A percentile compares a stretch with the other conserved stretches of the same genome.
phyloP scores from a whole-genome alignment of 2,888 invertebrate genomes.

The Meliscaeva auricollis region DNA sequence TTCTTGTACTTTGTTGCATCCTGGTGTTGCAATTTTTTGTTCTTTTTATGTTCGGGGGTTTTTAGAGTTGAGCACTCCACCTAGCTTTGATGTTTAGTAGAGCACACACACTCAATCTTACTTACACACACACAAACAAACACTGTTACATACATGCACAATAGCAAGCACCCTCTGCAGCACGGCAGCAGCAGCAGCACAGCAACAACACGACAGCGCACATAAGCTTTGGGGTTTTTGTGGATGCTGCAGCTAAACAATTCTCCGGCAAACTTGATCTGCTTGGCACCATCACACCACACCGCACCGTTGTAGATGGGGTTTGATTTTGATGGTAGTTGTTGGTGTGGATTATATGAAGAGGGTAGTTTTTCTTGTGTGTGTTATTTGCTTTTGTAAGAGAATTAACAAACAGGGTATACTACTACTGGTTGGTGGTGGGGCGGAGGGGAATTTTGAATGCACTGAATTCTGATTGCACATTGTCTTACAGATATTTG shows the following conservation, averaged over 20 bases:
- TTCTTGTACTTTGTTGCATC: constrained; percentile 61
- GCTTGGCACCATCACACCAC: constrained; percentile 64
- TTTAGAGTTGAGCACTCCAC: constrained; percentile 72
- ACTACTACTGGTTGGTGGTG: too few relatives aligned
- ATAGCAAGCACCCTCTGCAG: constrained; percentile 37
- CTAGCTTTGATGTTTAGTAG: constrained; percentile 75
- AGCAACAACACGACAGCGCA: constrained; percentile 55
- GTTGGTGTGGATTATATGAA: constrained; percentile 29
- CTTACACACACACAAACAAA: constrained; percentile 39
- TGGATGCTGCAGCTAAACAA: constrained; percentile 67
- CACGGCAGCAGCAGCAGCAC: constrained; percentile 25
- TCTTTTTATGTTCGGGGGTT: constrained; percentile 72
- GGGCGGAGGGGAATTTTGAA: constrained; percentile 35
- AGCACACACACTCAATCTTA: constrained; percentile 61
- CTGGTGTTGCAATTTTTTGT: constrained; percentile 75
- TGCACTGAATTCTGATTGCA: constrained; percentile 68
- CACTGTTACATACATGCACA: constrained; percentile 31
- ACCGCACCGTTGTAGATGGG: constrained; percentile 64
- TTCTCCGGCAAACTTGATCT: constrained; percentile 70
- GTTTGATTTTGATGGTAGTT: constrained; percentile 62
- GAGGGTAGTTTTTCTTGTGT: constrained; percentile 65
- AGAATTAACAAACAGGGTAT: constrained; percentile 56
- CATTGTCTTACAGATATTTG: constrained; percentile 81
- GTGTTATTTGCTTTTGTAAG: constrained; percentile 70
- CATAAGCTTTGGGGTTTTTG: constrained; percentile 67